phyloP scores from a whole-genome alignment of 2,113 vertebrate species.

The Datnioides undecimradiatus region DNA sequence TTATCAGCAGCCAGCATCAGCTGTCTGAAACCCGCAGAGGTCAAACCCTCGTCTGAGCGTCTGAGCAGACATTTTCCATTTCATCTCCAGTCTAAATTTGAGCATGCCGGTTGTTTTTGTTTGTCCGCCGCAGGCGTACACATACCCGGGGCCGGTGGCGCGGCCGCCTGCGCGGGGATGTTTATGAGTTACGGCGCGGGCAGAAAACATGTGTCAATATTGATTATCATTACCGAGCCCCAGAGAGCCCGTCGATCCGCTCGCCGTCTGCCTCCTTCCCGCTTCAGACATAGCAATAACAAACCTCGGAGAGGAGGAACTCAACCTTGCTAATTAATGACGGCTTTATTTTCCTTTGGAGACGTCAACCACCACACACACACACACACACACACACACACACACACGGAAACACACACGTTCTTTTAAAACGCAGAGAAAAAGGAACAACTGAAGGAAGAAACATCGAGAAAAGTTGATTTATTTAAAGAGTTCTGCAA shows the following conservation, averaged over 20 bases:
- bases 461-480: conserved; percentile 9
- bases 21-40: conserved; percentile 9
- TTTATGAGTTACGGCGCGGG: conserved; percentile 63
- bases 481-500: conserved; percentile 3
- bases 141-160: conserved; percentile 24
- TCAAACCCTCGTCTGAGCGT: conserved; percentile 32
- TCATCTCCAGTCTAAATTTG: conserved; percentile 51
- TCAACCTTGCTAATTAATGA: conserved; percentile 71
- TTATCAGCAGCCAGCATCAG: background rate
- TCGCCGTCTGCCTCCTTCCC: conserved; percentile 50
- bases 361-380: conserved; percentile 17
- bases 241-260: conserved; percentile 73
- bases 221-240: conserved; percentile 70
- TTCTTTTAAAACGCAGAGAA: background rate
- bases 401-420: background rate
- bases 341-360: conserved; percentile 77
- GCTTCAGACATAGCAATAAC: conserved; percentile 79
- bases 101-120: conserved; percentile 61
- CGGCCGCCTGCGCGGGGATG: conserved; percentile 35
- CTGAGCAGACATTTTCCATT: conserved; percentile 51
- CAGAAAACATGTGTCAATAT: conserved; percentile 75
- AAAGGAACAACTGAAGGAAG: background rate
- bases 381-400: background rate
- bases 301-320: conserved; percentile 62
- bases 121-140: conserved; percentile 44